Evolutionary conservation across 1,140 invertebrate species (phyloP).

Genomic region (Neelides sp.): DNA sequence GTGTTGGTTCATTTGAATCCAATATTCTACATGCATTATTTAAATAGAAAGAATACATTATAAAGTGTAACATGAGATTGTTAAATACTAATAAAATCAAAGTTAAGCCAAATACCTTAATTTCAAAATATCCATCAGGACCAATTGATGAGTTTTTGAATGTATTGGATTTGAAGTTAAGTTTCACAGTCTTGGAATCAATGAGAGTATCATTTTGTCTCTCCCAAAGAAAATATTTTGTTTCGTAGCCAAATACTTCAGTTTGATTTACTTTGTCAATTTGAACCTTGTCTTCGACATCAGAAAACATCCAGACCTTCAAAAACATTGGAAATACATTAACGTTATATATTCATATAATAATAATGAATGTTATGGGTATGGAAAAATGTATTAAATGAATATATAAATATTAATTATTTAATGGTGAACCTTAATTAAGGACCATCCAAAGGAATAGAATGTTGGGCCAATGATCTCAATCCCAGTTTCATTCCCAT

Average conservation of each 20-base stretch:
- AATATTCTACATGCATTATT: background rate
- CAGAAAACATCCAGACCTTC: slow-evolving; percentile 25
- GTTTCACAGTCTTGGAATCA: slow-evolving; percentile 5
- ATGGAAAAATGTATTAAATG: background rate
- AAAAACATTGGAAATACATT: background rate
- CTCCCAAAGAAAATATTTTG: slow-evolving; percentile 24
- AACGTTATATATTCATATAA: background rate
- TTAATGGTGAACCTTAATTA: slow-evolving; percentile 10
- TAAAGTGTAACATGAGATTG: background rate
- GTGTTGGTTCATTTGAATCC: background rate
- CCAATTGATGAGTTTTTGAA: slow-evolving; percentile 9
- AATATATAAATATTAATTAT: background rate
- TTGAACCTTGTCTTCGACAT: slow-evolving; percentile 11
- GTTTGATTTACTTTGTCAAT: slow-evolving; percentile 24
- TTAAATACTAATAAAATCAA: no score
- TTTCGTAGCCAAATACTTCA: slow-evolving; percentile 12
- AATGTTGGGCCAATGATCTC: slow-evolving; percentile 9
- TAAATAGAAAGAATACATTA: background rate
- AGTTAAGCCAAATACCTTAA: slow-evolving; percentile 17
- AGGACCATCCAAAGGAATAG: slow-evolving; percentile 23
- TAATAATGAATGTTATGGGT: background rate
- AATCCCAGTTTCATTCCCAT: background rate
- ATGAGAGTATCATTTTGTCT: slow-evolving; percentile 2
- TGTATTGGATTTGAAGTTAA: slow-evolving; percentile 10
- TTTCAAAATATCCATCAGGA: slow-evolving; percentile 14